Percentiles rank a stretch among this genome's conserved stretches.
These are phyloP conservation scores for Lepidochitona cinerea DNA, from an alignment of 2,888 invertebrate species.

Conservation along the genomic window DNA sequence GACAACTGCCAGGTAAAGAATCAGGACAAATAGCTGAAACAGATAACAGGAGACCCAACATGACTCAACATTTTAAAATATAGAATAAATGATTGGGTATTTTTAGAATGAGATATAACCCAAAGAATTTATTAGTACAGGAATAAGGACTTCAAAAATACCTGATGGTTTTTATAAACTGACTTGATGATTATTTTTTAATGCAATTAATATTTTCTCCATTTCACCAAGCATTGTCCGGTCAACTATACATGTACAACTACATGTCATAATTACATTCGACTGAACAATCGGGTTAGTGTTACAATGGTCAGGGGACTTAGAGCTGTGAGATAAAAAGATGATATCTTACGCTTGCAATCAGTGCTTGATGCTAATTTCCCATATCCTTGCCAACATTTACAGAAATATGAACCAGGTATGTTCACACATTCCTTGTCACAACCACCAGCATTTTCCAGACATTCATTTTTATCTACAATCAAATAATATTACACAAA, in stretches of 20 bases:
- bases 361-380: not conserved
- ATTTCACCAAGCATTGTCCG: too few relatives aligned
- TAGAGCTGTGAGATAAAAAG: not conserved
- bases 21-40: not conserved
- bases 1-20: not conserved
- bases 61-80: not conserved
- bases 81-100: too few relatives aligned
- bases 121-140: too few relatives aligned
- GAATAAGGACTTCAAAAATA: too few relatives aligned
- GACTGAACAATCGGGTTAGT: too few relatives aligned
- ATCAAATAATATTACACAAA: not conserved
- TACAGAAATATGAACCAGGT: not conserved
- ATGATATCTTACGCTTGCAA: not conserved
- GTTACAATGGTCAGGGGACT: not conserved
- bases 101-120: too few relatives aligned
- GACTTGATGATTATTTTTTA: too few relatives aligned
- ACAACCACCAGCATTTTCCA: not conserved
- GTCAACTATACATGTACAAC: too few relatives aligned
- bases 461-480: slow-evolving; percentile 1
- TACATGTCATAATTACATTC: too few relatives aligned
- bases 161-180: too few relatives aligned
- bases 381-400: not conserved
- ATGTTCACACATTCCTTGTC: not conserved
- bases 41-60: not conserved
- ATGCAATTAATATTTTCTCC: too few relatives aligned